These are phyloP conservation scores for Stomatorhinus walkeri DNA, from an alignment of 2,797 vertebrate genomes.

Conservation along the genomic window DNA sequence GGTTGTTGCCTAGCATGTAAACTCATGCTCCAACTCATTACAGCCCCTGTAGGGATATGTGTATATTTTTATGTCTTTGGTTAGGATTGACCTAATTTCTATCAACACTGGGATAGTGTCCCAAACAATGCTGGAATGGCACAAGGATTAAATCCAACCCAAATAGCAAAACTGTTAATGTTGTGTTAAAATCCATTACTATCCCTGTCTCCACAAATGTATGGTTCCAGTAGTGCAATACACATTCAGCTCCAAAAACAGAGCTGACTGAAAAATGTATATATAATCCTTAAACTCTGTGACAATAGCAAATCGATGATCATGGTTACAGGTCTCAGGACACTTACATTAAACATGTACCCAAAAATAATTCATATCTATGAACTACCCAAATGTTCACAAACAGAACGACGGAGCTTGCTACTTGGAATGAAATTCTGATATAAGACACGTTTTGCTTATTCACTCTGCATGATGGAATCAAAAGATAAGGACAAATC, in stretches of 20 bases:
- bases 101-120: background rate
- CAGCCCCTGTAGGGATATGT: background rate
- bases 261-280: background rate
- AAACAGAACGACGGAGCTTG: background rate
- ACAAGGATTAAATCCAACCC: background rate
- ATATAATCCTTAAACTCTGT: background rate
- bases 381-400: background rate
- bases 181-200: background rate
- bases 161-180: background rate
- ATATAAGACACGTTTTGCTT: background rate
- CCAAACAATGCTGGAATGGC: background rate
- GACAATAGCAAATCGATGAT: background rate
- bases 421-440: background rate
- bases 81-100: background rate
- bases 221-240: background rate
- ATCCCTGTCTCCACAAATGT: background rate
- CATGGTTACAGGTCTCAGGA: background rate
- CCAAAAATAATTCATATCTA: background rate
- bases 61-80: background rate
- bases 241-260: background rate
- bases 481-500: background rate
- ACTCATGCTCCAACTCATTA: background rate
- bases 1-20: background rate
- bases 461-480: conserved; percentile 1
- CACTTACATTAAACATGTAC: background rate